phyloP scores from a whole-genome alignment of 2,113 vertebrate genomes.

The Jacana jacana region DNA sequence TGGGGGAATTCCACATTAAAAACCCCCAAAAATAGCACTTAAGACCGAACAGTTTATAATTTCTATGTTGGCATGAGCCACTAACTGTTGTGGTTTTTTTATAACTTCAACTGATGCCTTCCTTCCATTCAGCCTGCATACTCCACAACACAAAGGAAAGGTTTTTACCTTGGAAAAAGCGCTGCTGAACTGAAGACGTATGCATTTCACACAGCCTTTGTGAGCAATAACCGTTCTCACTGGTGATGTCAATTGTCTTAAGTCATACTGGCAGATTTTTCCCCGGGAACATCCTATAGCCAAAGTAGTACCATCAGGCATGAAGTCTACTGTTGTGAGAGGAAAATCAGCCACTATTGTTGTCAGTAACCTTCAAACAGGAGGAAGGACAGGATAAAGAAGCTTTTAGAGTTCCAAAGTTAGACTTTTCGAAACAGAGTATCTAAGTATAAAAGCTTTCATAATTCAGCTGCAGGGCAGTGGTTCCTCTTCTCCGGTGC shows the following conservation, averaged over 20 bases:
- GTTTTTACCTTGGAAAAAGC: slow-evolving; percentile 80
- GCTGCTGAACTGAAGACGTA: slow-evolving; percentile 85
- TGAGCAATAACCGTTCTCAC: slow-evolving; percentile 86
- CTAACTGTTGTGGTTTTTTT: too few species aligned
- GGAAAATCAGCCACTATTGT: slow-evolving; percentile 87
- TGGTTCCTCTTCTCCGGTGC: neutral
- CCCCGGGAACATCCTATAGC: slow-evolving; percentile 91
- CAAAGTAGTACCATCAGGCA: slow-evolving; percentile 89
- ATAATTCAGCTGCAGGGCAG: neutral
- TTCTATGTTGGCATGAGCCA: neutral
- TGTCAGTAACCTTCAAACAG: slow-evolving; percentile 76
- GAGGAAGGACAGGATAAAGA: neutral
- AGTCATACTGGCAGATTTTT: slow-evolving; percentile 91
- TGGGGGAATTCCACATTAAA: neutral
- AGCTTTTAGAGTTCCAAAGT: neutral
- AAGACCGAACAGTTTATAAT: neutral
- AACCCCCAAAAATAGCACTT: neutral
- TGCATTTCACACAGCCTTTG: slow-evolving; percentile 92
- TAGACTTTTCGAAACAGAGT: neutral
- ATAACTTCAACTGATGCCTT: neutral
- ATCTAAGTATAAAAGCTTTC: neutral
- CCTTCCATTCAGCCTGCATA: neutral
- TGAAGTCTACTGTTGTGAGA: slow-evolving; percentile 92
- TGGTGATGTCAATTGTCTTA: slow-evolving; percentile 88
- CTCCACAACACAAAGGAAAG: neutral